Evolutionary conservation across 2,797 vertebrate genomes (phyloP).

Genomic region (Falco peregrinus): DNA sequence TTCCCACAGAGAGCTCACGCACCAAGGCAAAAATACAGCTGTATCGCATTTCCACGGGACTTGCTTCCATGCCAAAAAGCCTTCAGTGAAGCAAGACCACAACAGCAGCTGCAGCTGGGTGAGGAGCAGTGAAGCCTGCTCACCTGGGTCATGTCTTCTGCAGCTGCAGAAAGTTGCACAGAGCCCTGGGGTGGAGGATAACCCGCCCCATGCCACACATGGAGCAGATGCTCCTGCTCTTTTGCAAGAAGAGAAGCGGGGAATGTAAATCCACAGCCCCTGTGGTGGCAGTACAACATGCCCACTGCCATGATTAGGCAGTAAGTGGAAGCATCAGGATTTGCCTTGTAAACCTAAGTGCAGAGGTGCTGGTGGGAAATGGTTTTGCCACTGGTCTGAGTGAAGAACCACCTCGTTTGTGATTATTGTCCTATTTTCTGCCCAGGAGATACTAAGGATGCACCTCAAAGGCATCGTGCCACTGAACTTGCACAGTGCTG

Average conservation of each 20-base stretch:
- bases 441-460: neutral
- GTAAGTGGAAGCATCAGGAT: neutral
- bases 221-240: neutral
- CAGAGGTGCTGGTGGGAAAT: neutral
- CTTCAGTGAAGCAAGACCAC: neutral
- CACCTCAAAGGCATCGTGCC: accelerated
- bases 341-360: neutral
- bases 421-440: neutral
- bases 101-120: neutral
- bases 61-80: neutral
- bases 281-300: neutral
- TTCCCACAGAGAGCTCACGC: neutral
- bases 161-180: neutral
- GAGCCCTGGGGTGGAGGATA: accelerated
- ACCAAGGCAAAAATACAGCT: neutral
- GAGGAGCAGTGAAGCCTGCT: neutral
- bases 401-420: neutral
- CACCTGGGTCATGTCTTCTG: neutral
- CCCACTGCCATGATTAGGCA: neutral
- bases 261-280: neutral
- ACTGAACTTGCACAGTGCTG: neutral
- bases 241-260: neutral
- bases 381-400: neutral
- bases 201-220: no score
- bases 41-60: neutral